A percentile compares a stretch with the other conserved stretches of the same genome.
These are phyloP conservation scores for Chrysolina oricalcia DNA, from an alignment of 2,888 invertebrate genomes.

Conservation along the genomic window DNA sequence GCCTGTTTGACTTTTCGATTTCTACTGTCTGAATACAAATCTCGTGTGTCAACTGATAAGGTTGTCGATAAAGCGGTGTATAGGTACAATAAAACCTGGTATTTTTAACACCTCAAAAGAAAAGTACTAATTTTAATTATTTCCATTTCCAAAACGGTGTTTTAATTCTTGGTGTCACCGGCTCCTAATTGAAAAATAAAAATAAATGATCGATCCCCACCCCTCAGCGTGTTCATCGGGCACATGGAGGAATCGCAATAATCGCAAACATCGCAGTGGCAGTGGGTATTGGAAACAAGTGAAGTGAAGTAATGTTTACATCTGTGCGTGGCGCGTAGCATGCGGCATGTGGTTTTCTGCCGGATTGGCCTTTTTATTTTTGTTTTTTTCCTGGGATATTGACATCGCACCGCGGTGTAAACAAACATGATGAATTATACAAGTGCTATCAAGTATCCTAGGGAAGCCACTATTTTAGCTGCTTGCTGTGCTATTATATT, in stretches of 20 bases:
- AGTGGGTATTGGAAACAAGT: slow-evolving; percentile 35
- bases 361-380: slow-evolving; percentile 30
- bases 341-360: slow-evolving; percentile 23
- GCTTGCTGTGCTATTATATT: slow-evolving; percentile 87
- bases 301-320: slow-evolving; percentile 36
- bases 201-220: slow-evolving; percentile 28
- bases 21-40: neutral
- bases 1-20: neutral
- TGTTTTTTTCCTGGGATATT: slow-evolving; percentile 23
- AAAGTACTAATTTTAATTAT: neutral
- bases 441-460: slow-evolving; percentile 75
- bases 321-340: slow-evolving; percentile 25
- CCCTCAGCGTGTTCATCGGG: slow-evolving; percentile 20
- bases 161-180: neutral
- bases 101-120: neutral
- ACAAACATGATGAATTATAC: slow-evolving; percentile 39
- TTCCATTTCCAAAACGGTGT: neutral
- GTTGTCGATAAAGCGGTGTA: slow-evolving; percentile 11
- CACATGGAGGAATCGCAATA: slow-evolving; percentile 40
- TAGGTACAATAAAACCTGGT: neutral
- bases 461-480: slow-evolving; percentile 84
- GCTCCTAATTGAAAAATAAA: slow-evolving; percentile 3
- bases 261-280: slow-evolving; percentile 30
- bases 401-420: slow-evolving; percentile 5
- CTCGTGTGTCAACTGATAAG: slow-evolving; percentile 8